These are phyloP conservation scores for Dolichotis patagonum DNA, from an alignment of 2,113 vertebrate species.

Conservation along the genomic window DNA sequence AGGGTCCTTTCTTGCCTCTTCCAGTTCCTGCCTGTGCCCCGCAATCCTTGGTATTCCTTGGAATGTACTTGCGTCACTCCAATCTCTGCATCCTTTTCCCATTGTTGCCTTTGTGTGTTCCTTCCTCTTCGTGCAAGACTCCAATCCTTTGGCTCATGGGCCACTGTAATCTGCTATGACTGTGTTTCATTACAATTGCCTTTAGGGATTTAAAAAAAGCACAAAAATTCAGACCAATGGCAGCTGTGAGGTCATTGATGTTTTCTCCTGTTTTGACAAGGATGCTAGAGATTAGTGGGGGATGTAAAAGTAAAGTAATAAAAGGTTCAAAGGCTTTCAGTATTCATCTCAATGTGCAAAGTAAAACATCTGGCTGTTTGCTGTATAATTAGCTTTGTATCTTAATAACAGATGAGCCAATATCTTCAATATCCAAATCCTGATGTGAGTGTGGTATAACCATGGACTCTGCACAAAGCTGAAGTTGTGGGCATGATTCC, in stretches of 20 bases:
- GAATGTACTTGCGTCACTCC: too few relatives aligned
- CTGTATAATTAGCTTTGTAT: not conserved
- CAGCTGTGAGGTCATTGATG: not conserved
- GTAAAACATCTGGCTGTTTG: not conserved
- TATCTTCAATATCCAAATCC: not conserved
- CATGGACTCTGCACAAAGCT: not conserved
- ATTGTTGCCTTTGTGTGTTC: not conserved
- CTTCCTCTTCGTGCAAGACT: not conserved
- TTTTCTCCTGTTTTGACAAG: not conserved
- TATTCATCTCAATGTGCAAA: not conserved
- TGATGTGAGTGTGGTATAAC: not conserved
- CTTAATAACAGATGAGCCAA: not conserved
- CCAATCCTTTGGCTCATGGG: not conserved
- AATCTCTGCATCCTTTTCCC: not conserved
- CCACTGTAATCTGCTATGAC: not conserved
- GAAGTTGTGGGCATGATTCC: not conserved
- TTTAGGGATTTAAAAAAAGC: not conserved
- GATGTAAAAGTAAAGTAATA: not conserved
- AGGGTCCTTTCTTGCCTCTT: not conserved
- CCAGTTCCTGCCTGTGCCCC: not conserved
- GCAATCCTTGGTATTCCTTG: not conserved
- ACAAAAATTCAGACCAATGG: not conserved
- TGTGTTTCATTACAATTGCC: not conserved
- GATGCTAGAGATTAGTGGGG: not conserved
- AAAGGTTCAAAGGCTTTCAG: not conserved